Evolutionary conservation across 2,113 vertebrate genomes (phyloP).

Genomic region (Etheostoma spectabile): DNA sequence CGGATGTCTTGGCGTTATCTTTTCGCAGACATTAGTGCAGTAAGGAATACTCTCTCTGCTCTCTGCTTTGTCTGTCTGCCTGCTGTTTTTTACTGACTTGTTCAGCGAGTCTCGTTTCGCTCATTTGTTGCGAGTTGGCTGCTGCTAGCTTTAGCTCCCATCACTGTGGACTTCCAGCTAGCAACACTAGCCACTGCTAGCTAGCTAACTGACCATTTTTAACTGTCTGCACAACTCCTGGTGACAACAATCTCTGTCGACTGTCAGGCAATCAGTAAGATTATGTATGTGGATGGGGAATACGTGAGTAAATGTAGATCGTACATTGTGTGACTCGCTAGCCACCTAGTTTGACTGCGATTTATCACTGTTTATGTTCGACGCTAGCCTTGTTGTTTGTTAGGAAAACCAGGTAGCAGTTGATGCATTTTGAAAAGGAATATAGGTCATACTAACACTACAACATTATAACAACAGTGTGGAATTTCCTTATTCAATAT

Average conservation of each 20-base stretch:
- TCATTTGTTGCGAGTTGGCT: slow-evolving; percentile 77
- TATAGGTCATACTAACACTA: not conserved
- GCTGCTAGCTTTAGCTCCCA: slow-evolving; percentile 73
- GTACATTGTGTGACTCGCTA: slow-evolving; percentile 48
- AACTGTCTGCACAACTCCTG: slow-evolving; percentile 6
- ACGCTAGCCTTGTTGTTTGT: slow-evolving; percentile 57
- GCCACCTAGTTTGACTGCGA: slow-evolving; percentile 37
- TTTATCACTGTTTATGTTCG: slow-evolving; percentile 63
- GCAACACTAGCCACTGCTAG: slow-evolving; percentile 44
- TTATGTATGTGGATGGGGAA: not conserved
- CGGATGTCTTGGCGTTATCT: not conserved
- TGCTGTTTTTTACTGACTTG: slow-evolving; percentile 40
- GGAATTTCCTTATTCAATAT: not conserved
- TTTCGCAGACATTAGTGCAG: not conserved
- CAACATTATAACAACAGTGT: not conserved
- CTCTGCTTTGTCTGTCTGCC: not conserved
- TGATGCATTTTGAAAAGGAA: not conserved
- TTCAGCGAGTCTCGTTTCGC: slow-evolving; percentile 52
- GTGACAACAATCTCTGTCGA: not conserved
- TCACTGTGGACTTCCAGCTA: slow-evolving; percentile 69
- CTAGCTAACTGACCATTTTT: slow-evolving; percentile 43
- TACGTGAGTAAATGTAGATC: not conserved
- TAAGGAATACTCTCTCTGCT: not conserved
- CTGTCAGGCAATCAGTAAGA: not conserved
- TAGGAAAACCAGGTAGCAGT: not conserved